Evolutionary conservation across 64 coral and sea anemone genomes (phyloP), one percentile per base, ranked within the genome.

Genomic region (Actinia equina): DNA sequence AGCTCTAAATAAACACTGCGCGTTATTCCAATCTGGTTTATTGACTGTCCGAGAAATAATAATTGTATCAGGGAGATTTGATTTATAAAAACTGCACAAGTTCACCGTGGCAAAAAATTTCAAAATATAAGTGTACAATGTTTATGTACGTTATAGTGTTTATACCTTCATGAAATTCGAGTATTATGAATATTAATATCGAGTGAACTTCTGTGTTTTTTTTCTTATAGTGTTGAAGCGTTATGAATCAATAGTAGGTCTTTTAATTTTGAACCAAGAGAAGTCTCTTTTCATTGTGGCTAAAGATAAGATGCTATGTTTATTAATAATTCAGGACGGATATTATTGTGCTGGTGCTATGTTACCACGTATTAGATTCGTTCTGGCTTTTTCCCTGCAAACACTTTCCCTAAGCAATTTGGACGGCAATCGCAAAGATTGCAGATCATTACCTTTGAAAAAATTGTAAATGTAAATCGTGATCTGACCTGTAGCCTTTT

Each of bases 291-390:
- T 81, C 49, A 81, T 81, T 81, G 78, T 81, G 78, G 78, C 42
- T 18, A 30, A 59, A 85, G 83, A 85, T 85, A 85, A 85, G 58
- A 85, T 85, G 53, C 8, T 44, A 82, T n/a, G 6, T 84, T 27
- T 41, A 59, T 85, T 5, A 85, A 85, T 85, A 41, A 85, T 85
- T 85, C 54, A 85, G 19, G 55, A 18, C 62, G 59, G n/a, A n/a
- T n/a, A n/a, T 26, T 26, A 37, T 74, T 74, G n/a, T 74, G 27
- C 44, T 19, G 17, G 43, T 81, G 43, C 42, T 81, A 78, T 37
- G 43, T 45, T 78, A 81, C 78, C 20, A 81, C 17, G 43, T 81
- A 81, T 20, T 2, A 81, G 54, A 56, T 56, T 56, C 3, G 1
- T 56, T 52, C 5, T 81, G 44, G 17, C 69, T 23, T 74, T 74